A percentile compares a stretch with the other conserved stretches of the same genome.
phyloP scores from a whole-genome alignment of 2,113 vertebrate species.

The Todiramphus chloris region DNA sequence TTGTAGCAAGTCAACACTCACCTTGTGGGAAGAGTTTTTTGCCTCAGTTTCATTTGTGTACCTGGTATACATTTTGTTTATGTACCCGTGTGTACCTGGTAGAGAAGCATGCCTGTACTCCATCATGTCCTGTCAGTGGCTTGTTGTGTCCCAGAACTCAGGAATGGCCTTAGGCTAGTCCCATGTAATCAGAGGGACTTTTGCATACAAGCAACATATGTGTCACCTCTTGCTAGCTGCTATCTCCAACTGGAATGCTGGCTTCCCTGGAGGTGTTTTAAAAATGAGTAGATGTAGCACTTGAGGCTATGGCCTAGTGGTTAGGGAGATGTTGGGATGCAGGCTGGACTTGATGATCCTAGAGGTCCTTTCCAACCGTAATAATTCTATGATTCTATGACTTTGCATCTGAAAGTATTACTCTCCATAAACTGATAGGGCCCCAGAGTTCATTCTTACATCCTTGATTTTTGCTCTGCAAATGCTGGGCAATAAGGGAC shows the following conservation, averaged over 20 bases:
- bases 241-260: background rate
- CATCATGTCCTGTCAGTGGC: background rate
- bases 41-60: background rate
- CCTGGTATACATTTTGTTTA: background rate
- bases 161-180: background rate
- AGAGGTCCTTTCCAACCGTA: too few species aligned
- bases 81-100: too few species aligned
- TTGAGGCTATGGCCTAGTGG: too few species aligned
- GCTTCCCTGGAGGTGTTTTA: too few species aligned
- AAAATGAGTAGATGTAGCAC: too few species aligned
- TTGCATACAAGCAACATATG: background rate
- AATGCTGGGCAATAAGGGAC: background rate
- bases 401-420: background rate
- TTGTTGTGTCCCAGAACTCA: background rate
- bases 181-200: background rate
- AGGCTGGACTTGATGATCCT: too few species aligned
- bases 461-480: background rate
- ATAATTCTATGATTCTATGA: background rate
- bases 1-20: background rate
- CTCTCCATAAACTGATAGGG: accelerated
- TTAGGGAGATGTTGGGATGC: too few species aligned
- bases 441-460: background rate
- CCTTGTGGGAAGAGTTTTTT: background rate
- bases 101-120: background rate
- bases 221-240: background rate